Evolutionary conservation across 2,113 vertebrate genomes (phyloP), one percentile per base, ranked within the genome.

Genomic region (Labeo rohita): DNA sequence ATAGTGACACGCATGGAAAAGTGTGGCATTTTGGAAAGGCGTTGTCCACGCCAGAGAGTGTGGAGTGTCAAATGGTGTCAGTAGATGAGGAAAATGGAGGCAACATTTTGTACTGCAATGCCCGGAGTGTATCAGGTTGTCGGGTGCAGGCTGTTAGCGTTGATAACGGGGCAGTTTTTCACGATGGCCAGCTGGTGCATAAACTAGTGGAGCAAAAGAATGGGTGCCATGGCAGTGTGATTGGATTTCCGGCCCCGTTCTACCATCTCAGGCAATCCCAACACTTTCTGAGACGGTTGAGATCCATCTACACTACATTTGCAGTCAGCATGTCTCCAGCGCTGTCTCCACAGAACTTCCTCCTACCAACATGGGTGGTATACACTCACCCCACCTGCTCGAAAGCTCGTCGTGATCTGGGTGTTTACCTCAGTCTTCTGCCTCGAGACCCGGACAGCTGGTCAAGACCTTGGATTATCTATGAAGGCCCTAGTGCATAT

Each of bases 41-140:
- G 0, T 93, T 99, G 49, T 95, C 96, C 0, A 95, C 95, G 16
- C 95, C 97, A 13, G 95, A 95, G 88, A 97, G 96, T 0, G 95
- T 98, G 7, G 98, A 99, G 93, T 98, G 98, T 93, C 98, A 99
- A 93, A 87, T 99, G 92, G 97, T 96, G 21, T 96, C 94, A 0
- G 96, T 99, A 90, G 96, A 97, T 0, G 93, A 97, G 18, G 96
- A 97, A 78, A 94, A 94, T 0, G 97, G 97, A 0, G 94, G 93
- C 15, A 95, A 95, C 0, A 49, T 97, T 8, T 91, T 99, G 80
- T 99, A 98, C 92, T 98, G 97, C 85, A 99, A 99, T 0, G 97
- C 98, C 0, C 95, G 98, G 87, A 99, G 97, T 87, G 93, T 95
- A 0, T 84, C 97, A 59, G 97, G 97, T 1, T 97, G 92, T 92